Conservation (phyloP, 1,140 invertebrate species). For the Drosophila suzukii region DNA sequence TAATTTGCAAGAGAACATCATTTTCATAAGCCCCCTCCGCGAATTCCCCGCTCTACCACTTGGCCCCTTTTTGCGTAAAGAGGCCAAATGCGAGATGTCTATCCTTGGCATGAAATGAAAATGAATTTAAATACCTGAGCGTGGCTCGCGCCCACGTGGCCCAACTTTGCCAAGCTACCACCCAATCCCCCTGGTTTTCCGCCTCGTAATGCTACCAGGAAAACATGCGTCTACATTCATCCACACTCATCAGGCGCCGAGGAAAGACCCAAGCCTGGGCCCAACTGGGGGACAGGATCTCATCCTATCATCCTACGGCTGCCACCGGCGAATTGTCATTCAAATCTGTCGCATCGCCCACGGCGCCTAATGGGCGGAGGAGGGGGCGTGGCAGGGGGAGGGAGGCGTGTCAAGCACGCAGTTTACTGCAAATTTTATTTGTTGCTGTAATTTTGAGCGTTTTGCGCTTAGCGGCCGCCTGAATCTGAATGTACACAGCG, state of each 20-base stretch:
- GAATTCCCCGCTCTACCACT: background rate
- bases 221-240: slow-evolving; percentile 43
- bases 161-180: background rate
- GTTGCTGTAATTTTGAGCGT: slow-evolving; percentile 78
- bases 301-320: slow-evolving; percentile 12
- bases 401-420: slow-evolving; percentile 46
- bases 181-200: slow-evolving; percentile 18
- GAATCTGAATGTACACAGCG: slow-evolving; percentile 20
- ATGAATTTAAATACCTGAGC: slow-evolving; percentile 78
- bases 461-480: slow-evolving; percentile 66
- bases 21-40: slow-evolving; percentile 36
- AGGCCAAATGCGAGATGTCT: slow-evolving; percentile 58
- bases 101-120: slow-evolving; percentile 64
- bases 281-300: slow-evolving; percentile 19
- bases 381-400: slow-evolving; percentile 4
- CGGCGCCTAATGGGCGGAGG: slow-evolving; percentile 17
- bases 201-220: slow-evolving; percentile 29
- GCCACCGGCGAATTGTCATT: slow-evolving; percentile 69
- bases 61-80: slow-evolving; percentile 25
- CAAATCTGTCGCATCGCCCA: slow-evolving; percentile 63
- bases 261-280: background rate
- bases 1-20: slow-evolving; percentile 71
- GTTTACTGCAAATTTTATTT: slow-evolving; percentile 75
- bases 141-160: slow-evolving; percentile 22
- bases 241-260: slow-evolving; percentile 11